Conservation (phyloP, 2,888 invertebrate genomes). For the Drosophila nigricruria region DNA sequence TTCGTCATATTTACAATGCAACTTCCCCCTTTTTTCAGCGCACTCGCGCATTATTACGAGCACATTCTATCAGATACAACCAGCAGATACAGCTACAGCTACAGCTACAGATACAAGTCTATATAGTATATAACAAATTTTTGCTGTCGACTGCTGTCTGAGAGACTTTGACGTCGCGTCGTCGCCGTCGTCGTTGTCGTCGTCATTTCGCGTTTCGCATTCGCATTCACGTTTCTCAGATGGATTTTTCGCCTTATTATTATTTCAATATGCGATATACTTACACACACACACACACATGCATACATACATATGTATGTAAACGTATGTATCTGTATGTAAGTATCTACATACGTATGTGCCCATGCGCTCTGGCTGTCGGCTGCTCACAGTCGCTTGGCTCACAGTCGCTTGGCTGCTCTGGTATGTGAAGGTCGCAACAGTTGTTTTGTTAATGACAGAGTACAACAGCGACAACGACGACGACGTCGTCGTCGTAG, state of each 20-base stretch:
- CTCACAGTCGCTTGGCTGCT: constrained; percentile 83
- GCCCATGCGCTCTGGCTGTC: constrained; percentile 54
- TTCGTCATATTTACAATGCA: constrained; percentile 64
- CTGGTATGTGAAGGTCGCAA: constrained; percentile 85
- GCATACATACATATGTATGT: neutral
- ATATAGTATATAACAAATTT: constrained; percentile 69
- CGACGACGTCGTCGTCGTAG: constrained; percentile 19
- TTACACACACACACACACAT: constrained; percentile 26
- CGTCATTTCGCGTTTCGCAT: constrained; percentile 62
- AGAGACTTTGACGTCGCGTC: constrained; percentile 71
- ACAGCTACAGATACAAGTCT: constrained; percentile 29
- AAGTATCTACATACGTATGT: constrained; percentile 43
- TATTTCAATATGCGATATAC: constrained; percentile 71
- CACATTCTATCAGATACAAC: constrained; percentile 73
- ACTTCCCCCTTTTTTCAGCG: constrained; percentile 54
- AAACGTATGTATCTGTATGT: constrained; percentile 7
- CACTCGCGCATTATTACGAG: constrained; percentile 62
- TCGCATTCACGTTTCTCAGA: constrained; percentile 78
- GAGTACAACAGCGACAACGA: constrained; percentile 69
- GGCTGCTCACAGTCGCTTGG: constrained; percentile 47
- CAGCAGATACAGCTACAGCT: constrained; percentile 30
- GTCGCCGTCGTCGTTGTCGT: constrained; percentile 46
- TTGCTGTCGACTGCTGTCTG: constrained; percentile 66
- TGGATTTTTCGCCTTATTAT: constrained; percentile 79
- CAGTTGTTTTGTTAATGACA: constrained; percentile 85